Base-by-base conservation (phyloP, 2,113 vertebrate species). In the Capra hircus region DNA sequence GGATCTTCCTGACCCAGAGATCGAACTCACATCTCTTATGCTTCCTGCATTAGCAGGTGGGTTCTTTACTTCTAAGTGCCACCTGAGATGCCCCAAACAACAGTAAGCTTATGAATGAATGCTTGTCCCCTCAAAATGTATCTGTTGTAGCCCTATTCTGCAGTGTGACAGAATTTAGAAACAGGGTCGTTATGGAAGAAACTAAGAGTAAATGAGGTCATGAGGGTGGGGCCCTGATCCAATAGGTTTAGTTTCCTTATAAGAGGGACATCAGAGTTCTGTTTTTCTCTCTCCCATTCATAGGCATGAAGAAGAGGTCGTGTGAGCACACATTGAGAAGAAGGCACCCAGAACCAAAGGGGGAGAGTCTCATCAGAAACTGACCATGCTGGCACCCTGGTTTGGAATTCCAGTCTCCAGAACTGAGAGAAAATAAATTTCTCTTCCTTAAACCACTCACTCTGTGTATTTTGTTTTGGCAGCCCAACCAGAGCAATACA, bases 291-390 rank as follows among this genome's bases (percentile, higher is more conserved):
- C 53, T 48, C 21, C 43, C 15, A 52, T 55, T 83, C 50, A 53
- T 1, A 82, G 6, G 0, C 25, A 40, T 0, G 7, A 23, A 78
- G 53, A 33, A 57, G 30, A 48, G 21, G 17, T 50, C 11, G 1
- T 1, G 21, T 55, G 53, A 93, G 45, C 64, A 45, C 62, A 82
- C 13, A 43, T 0, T 53, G 53, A 89, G n/a, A 53, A 78, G 30
- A 7, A 40, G 28, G 4, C 45, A 45, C 43, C n/a, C 43, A 25
- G 10, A 89, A 6, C 45, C n/a, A 52, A 43, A 74, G 62, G 17
- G 27, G 53, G 16, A 62, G 36, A 53, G 59, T 43, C 62, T 96
- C 48, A 21, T 43, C 14, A 59, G 84, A 67, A 80, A 60, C 40
- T 82, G 40, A 60, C 17, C 36, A 8, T 48, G 48, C 16, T 50